Base-by-base conservation (phyloP, 1,140 invertebrate genomes). In the Cyrtorhinus lividipennis region DNA sequence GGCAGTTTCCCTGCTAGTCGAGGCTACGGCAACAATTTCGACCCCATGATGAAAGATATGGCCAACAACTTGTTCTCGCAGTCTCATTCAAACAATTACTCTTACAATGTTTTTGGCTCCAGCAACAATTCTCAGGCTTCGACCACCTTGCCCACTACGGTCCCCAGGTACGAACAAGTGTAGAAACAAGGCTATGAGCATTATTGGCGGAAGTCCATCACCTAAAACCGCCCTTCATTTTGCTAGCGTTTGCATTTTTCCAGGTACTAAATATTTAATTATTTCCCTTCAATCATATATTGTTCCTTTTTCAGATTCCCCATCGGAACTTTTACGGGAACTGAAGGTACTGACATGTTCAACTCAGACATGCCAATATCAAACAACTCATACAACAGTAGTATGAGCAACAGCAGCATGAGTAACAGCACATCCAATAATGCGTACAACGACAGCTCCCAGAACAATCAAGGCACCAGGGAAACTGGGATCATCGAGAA, bases 401-500 rank as follows among this genome's bases (percentile, higher is more conserved):
- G 48, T 24, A 65, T 61, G 22, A 71, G 67, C 58, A 72, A 75
- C 68, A 74, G 76, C 68, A 67, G n/a, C n/a, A n/a, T n/a, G n/a
- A n/a, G n/a, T n/a, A n/a, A 75, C 68, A 74, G 76, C 68, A 67
- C 66, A 63, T 67, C 63, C 66, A 77, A 73, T 57, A 74, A 73
- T 71, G 64, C 64, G 25, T 69, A 71, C 62, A 71, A 68, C 45
- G 70, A 70, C 61, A 63, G 67, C 20, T 67, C 69, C 26, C 44
- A 63, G 3, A 68, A 66, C 25, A 87, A 84, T 73, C 82, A 87
- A 73, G 86, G 83, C 64, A 83, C 87, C 63, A 79, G 91, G 67
- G 93, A 98, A 79, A 95, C 92, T 62, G 95, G 95, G 67, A 94
- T 96, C 67, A 94, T 98, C 75, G 94, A 97, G 78, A 97, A 97